Base-by-base conservation (phyloP, 2,113 vertebrate species). In the Apodemus speciosus region DNA sequence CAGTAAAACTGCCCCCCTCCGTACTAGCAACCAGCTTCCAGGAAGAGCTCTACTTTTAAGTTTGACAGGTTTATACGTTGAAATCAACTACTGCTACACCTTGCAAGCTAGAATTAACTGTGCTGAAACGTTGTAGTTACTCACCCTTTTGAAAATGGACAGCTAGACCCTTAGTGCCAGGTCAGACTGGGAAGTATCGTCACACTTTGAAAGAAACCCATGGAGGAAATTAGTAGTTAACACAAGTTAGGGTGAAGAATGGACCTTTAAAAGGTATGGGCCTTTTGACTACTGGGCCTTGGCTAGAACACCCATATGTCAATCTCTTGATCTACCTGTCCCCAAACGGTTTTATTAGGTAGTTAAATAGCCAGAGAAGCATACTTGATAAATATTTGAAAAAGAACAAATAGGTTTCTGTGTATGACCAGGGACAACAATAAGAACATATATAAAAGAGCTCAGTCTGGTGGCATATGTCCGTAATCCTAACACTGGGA, bases 191-290 rank as follows among this genome's bases (percentile, higher is more conserved):
- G 38, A 23, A 68, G 10, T 93, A n/a, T 68, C 27, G 66, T 0
- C 80, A 88, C 1, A 30, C 51, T 64, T 84, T 85, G 43, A 81
- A 89, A 76, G 71, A 94, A 79, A 7, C 10, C 38, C 56, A 0
- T 81, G 58, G 62, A 90, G 66, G 66, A 81, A 81, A 92, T 81
- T 66, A 40, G 81, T 71, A 88, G 60, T 88, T 88, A 88, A 88
- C 10, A 1, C 79, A 64, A 83, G 56, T 94, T 91, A 89, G 86
- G 56, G 5, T 66, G 35, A 64, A 90, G 49, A 93, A 51, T 6
- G 53, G 35, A 27, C 40, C 32, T 87, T 90, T 9, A 66, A 72
- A 38, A 93, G 64, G 35, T 51, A 69, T 85, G 14, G 79, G 18
- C 27, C 43, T 58, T 85, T 71, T 71, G 51, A 69, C 73, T 89